Base-by-base conservation (phyloP, 2,113 vertebrate species). In the Boleophthalmus pectinirostris region DNA sequence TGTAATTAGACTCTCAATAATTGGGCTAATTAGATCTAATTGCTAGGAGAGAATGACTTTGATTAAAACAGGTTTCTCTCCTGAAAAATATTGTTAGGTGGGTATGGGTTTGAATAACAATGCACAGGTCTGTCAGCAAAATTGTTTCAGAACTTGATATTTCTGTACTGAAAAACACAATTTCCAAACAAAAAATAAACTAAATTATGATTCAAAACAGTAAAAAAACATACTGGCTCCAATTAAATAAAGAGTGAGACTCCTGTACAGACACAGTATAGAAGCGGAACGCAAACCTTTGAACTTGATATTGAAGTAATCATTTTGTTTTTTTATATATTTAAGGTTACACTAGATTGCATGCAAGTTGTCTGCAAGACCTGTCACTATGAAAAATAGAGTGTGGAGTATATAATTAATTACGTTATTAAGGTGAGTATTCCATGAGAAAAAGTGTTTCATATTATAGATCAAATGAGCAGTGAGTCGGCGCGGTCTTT, bases 11-110 rank as follows among this genome's bases (percentile, higher is more conserved):
- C 90, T 93, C 88, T 90, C 92, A 84, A 90, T 94, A 94, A 94
- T 94, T 94, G 92, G 90, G 92, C 93, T 94, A 93, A 94, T 94
- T 93, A 93, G 92, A 93, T 93, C 91, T 92, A 93, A 94, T 94
- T 94, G 92, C 91, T 85, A 87, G 89, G 88, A 91, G 92, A 93
- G 89, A 92, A 91, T 93, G 89, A 94, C 91, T 94, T 94, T 94
- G 94, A 94, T 94, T 94, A 94, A 93, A 93, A 85, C 88, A 92
- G 91, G 86, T 92, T 94, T 90, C 72, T 86, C 85, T 80, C 87
- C 81, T 90, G 69, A 68, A 68, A 73, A 75, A 81, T 75, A 83
- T 68, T 73, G 79, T 77, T 86, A 68, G 83, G 85, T 90, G 87
- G 38, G 92, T 84, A 87, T 83, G 83, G 35, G 73, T 71, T 76